Evolutionary conservation across 2,888 invertebrate genomes (phyloP), one percentile per base, ranked within the genome.

Genomic region (Diarsia rubi): DNA sequence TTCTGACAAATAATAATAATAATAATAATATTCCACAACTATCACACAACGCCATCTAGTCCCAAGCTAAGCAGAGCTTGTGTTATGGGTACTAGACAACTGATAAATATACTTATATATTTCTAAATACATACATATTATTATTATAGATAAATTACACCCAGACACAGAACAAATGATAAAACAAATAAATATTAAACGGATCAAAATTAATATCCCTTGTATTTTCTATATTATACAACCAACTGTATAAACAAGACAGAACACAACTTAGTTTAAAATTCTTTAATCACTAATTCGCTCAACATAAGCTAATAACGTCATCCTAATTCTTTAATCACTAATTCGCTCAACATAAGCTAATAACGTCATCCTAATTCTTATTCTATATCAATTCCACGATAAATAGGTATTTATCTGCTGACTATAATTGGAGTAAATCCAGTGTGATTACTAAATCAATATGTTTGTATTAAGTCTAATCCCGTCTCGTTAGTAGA

Each of bases 381-480:
- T 27, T 16, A 54, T 16, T 54, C 2, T 54, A 54, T 5, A 14
- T 6, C 24, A 24, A 27, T 57, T 3, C 27, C 27, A 8, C 16
- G 2, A 24, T 54, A 14, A 54, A 54, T 49, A n/a, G n/a, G n/a
- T n/a, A 69, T 47, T 31, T 21, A 59, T 14, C 24, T 44, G 31
- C 44, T 24, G 21, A 24, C 3, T 37, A 3, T 44, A 16, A n/a
- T 59, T 42, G 21, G 44, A 78, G 27, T 24, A 49, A 21, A 49
- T 31, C 11, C 19, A 78, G 31, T 62, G 4, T n/a, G 37, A 49
- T 65, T 14, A 60, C 52, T 47, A 12, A n/a, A 49, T 75, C 69
- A 75, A 75, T 75, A 54, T 27, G 31, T 24, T 14, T 65, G 21
- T 54, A 44, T 60, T 45, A 66, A 14, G 31, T 8, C 8, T 31